phyloP scores from a whole-genome alignment of 2,113 vertebrate genomes.

The Chionomys nivalis region DNA sequence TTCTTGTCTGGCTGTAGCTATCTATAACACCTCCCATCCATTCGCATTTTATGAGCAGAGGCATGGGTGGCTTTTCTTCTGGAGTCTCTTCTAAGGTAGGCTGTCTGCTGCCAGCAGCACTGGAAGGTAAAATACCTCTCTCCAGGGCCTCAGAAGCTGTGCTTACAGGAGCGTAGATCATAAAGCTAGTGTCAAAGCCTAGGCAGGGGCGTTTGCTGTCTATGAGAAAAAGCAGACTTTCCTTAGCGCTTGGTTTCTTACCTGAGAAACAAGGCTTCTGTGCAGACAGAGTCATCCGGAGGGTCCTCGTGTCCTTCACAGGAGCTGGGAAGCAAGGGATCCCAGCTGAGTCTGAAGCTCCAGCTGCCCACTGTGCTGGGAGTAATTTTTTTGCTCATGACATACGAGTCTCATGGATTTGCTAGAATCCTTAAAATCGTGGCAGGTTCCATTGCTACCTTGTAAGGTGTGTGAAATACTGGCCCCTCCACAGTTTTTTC shows the following conservation, averaged over 20 bases:
- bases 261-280: not conserved
- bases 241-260: not conserved
- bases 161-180: not conserved
- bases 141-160: not conserved
- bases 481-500: not conserved
- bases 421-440: not conserved
- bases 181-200: not conserved
- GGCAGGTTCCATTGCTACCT: not conserved
- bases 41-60: not conserved
- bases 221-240: not conserved
- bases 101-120: not conserved
- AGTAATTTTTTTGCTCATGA: not conserved
- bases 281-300: not conserved
- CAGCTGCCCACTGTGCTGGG: not conserved
- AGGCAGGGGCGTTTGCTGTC: not conserved
- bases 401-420: not conserved
- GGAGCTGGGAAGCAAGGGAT: not conserved
- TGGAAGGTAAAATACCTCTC: not conserved
- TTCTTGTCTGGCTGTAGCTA: not conserved
- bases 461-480: not conserved
- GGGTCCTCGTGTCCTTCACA: not conserved
- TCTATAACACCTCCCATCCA: rapidly evolving
- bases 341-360: rapidly evolving
- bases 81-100: not conserved
- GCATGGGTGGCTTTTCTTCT: not conserved